These are phyloP conservation scores for Sylvietta virens DNA, from an alignment of 2,113 vertebrate species.

Conservation along the genomic window DNA sequence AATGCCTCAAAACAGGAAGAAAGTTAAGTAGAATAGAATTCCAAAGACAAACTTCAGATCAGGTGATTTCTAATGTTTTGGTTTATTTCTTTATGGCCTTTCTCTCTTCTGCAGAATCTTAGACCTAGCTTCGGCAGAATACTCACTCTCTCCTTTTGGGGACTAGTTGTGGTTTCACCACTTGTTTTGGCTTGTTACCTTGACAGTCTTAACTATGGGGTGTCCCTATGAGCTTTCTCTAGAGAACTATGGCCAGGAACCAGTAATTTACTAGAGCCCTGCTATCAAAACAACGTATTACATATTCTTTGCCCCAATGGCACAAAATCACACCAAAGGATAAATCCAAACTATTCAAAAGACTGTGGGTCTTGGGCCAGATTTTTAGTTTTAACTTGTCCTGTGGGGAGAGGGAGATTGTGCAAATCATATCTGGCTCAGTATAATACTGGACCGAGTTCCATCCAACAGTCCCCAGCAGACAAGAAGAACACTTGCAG, in stretches of 20 bases:
- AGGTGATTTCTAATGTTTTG: background rate
- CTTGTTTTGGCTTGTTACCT: background rate
- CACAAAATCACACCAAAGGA: background rate
- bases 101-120: background rate
- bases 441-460: background rate
- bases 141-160: background rate
- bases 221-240: background rate
- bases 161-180: background rate
- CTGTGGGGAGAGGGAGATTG: background rate
- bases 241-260: background rate
- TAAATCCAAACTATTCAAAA: background rate
- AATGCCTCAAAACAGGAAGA: background rate
- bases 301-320: background rate
- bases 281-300: background rate
- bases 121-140: background rate
- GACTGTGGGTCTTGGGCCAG: background rate
- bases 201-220: background rate
- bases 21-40: background rate
- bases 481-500: background rate
- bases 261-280: background rate
- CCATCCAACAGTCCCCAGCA: background rate
- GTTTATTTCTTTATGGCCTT: background rate
- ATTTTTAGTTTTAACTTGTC: background rate
- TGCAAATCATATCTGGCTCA: background rate
- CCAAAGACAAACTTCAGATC: background rate